These are phyloP conservation scores for Oligia latruncula DNA, from an alignment of 2,888 invertebrate species.

Conservation along the genomic window DNA sequence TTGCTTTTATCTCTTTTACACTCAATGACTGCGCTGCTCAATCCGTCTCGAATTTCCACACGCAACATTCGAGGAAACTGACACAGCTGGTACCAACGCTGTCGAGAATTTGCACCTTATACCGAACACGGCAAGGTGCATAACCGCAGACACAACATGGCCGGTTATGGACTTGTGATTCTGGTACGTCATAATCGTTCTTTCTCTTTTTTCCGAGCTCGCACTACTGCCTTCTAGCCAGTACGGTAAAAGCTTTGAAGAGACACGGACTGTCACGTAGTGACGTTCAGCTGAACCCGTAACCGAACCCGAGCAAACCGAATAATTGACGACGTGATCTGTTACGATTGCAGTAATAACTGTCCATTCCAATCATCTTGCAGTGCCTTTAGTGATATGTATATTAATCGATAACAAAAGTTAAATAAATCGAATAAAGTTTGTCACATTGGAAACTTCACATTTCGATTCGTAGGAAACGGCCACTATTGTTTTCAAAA, in stretches of 20 bases:
- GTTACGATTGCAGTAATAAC: slow-evolving; percentile 71
- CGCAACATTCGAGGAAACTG: slow-evolving; percentile 85
- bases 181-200: slow-evolving; percentile 82
- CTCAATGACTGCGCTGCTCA: slow-evolving; percentile 81
- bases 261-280: slow-evolving; percentile 79
- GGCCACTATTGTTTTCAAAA: slow-evolving; percentile 84
- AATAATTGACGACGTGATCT: slow-evolving; percentile 78
- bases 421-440: slow-evolving; percentile 63
- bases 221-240: slow-evolving; percentile 85
- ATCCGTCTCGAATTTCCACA: slow-evolving; percentile 86
- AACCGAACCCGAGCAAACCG: slow-evolving; percentile 80
- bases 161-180: slow-evolving; percentile 74
- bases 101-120: slow-evolving; percentile 76
- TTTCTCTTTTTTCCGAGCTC: slow-evolving; percentile 86
- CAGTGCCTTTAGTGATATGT: slow-evolving; percentile 66
- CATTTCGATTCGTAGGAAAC: slow-evolving; percentile 72
- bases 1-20: slow-evolving; percentile 79
- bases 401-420: slow-evolving; percentile 52
- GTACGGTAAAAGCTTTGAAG: slow-evolving; percentile 85
- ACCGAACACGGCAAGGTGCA: slow-evolving; percentile 65
- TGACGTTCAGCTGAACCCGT: slow-evolving; percentile 73
- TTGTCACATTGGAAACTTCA: slow-evolving; percentile 62
- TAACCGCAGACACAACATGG: slow-evolving; percentile 63
- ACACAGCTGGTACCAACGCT: slow-evolving; percentile 79
- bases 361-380: slow-evolving; percentile 64